Conservation (phyloP, 2,888 invertebrate species). For the Tipula unca region DNA sequence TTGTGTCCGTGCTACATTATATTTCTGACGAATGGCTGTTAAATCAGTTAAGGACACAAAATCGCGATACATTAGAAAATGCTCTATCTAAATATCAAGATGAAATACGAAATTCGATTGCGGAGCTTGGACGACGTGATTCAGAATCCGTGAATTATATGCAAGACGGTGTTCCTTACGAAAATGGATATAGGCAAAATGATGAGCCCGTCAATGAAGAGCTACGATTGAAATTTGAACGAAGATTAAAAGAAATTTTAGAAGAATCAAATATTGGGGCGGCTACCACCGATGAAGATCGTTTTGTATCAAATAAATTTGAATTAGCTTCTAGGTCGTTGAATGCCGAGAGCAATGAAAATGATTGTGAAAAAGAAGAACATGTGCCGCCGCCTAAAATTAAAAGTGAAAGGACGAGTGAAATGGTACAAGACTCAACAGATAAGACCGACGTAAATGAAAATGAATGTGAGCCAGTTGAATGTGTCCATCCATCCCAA, state of each 20-base stretch:
- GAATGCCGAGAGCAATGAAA: background rate
- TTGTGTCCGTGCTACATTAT: conserved; percentile 25
- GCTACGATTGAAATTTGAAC: conserved; percentile 16
- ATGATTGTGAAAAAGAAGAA: too few relatives aligned
- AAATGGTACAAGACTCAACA: background rate
- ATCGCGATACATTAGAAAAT: background rate
- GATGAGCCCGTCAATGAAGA: conserved; percentile 22
- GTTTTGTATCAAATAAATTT: background rate
- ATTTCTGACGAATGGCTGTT: conserved; percentile 21
- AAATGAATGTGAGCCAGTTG: background rate
- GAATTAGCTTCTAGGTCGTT: background rate
- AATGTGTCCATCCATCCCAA: background rate
- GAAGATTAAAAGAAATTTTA: conserved; percentile 23
- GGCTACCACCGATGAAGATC: background rate
- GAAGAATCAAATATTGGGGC: background rate
- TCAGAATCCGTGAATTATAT: conserved; percentile 31
- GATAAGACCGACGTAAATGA: background rate
- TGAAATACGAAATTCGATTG: conserved; percentile 31
- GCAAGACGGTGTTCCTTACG: conserved; percentile 39
- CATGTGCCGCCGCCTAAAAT: background rate
- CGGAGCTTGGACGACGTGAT: conserved; percentile 31
- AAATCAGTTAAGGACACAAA: conserved; percentile 4
- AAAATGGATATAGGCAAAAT: conserved; percentile 34
- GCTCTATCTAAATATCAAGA: conserved; percentile 28
- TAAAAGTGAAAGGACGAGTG: background rate